Percentiles rank a stretch among this genome's conserved stretches.
These are phyloP conservation scores for Alouatta palliata DNA, from an alignment of 2,113 vertebrate species.

Conservation along the genomic window DNA sequence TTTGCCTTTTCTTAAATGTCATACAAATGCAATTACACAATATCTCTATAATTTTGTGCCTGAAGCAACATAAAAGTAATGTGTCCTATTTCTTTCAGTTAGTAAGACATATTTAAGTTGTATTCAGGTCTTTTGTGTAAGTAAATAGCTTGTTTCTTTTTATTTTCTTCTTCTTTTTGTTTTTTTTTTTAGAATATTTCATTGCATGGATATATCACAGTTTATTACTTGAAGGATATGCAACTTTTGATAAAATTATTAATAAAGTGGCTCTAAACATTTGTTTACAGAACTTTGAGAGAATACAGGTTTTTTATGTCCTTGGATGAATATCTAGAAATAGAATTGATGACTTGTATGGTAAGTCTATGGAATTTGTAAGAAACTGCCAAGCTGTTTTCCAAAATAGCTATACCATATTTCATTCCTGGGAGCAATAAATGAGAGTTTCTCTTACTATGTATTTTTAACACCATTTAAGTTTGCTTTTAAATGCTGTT, in stretches of 20 bases:
- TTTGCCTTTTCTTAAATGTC: neutral
- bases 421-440: neutral
- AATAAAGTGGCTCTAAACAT: neutral
- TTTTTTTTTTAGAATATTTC: neutral
- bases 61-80: too few relatives aligned
- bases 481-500: neutral
- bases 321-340: neutral
- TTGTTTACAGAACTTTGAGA: neutral
- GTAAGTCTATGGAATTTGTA: neutral
- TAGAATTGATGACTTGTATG: neutral
- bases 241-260: neutral
- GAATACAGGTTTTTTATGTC: neutral
- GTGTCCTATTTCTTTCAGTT: neutral
- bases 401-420: neutral
- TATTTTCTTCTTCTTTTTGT: neutral
- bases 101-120: neutral
- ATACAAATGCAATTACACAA: neutral
- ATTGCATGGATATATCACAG: neutral
- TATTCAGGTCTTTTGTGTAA: neutral
- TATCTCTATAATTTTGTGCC: neutral
- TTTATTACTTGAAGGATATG: neutral
- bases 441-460: neutral
- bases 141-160: neutral
- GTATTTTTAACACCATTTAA: neutral
- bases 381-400: neutral